phyloP scores from a whole-genome alignment of 1,140 invertebrate genomes.

The Bombus balteatus region DNA sequence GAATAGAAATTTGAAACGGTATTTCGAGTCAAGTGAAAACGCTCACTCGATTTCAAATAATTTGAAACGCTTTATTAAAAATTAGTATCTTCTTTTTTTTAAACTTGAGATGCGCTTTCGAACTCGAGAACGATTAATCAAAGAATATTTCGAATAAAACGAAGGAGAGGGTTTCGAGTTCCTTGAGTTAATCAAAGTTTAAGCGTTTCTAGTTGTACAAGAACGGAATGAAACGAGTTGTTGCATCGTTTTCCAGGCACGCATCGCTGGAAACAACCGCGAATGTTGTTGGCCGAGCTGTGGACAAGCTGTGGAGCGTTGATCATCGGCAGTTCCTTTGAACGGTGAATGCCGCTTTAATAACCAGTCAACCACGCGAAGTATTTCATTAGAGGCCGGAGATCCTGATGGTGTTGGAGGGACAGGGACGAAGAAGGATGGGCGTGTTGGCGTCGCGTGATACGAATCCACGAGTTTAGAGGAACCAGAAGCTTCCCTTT shows the following conservation, averaged over 20 bases:
- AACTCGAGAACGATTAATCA: too few relatives aligned
- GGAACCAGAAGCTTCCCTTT: slow-evolving; percentile 12
- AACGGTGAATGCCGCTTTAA: slow-evolving; percentile 26
- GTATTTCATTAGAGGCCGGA: slow-evolving; percentile 31
- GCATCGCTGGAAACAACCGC: not conserved
- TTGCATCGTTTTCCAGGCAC: slow-evolving; percentile 20
- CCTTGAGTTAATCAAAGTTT: too few relatives aligned
- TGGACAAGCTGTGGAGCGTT: not conserved
- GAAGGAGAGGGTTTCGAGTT: too few relatives aligned
- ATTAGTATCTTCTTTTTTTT: too few relatives aligned
- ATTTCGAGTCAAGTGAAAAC: too few relatives aligned
- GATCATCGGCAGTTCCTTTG: slow-evolving; percentile 23
- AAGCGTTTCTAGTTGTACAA: too few relatives aligned
- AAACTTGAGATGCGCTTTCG: too few relatives aligned
- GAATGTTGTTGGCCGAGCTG: not conserved
- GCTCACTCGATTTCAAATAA: too few relatives aligned
- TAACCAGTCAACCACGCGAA: slow-evolving; percentile 34
- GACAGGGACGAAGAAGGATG: not conserved
- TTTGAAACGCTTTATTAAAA: too few relatives aligned
- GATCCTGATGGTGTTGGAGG: not conserved
- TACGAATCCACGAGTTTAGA: slow-evolving; percentile 10
- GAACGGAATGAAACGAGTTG: too few relatives aligned
- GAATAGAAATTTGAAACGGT: too few relatives aligned
- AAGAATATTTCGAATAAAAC: too few relatives aligned
- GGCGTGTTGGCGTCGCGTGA: not conserved